phyloP scores from a whole-genome alignment of 30 jellyfish, hydroid and myxozoan genomes.

The Catostylus mosaicus region DNA sequence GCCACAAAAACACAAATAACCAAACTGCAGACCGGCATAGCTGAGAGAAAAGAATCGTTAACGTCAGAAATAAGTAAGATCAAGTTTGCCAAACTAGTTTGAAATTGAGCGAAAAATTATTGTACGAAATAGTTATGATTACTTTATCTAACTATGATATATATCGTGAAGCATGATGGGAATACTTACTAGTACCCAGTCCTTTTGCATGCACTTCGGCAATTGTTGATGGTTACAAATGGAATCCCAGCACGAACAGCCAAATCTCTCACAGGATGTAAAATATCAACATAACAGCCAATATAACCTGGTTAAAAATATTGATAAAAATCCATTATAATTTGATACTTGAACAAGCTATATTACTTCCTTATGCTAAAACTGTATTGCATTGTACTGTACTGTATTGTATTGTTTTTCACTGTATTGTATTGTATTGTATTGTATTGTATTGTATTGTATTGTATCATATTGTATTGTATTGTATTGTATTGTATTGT shows the following conservation, averaged over 20 bases:
- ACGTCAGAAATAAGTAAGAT: neutral
- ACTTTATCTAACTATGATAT: neutral
- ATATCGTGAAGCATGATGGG: neutral
- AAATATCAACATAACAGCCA: slow-evolving; percentile 90
- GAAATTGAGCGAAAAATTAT: neutral
- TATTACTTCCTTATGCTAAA: neutral
- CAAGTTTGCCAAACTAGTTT: neutral
- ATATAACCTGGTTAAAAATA: slow-evolving; percentile 68
- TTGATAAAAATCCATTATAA: neutral
- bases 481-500: too few species aligned
- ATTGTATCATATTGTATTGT: too few species aligned
- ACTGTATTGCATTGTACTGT: neutral
- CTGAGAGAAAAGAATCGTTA: slow-evolving; percentile 25
- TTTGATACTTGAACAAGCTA: too few species aligned
- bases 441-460: neutral
- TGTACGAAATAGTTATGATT: neutral
- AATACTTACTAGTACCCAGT: slow-evolving; percentile 94
- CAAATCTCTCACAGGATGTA: slow-evolving; percentile 86
- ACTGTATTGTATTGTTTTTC: neutral
- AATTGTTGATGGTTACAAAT: slow-evolving; percentile 90
- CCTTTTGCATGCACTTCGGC: slow-evolving; percentile 93
- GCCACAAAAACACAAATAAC: slow-evolving; percentile 98
- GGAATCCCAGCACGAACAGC: slow-evolving; percentile 99
- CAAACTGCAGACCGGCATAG: slow-evolving; percentile 99
- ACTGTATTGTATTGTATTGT: neutral